Evolutionary conservation across 2,113 vertebrate genomes (phyloP).

Genomic region (Tachycineta bicolor): DNA sequence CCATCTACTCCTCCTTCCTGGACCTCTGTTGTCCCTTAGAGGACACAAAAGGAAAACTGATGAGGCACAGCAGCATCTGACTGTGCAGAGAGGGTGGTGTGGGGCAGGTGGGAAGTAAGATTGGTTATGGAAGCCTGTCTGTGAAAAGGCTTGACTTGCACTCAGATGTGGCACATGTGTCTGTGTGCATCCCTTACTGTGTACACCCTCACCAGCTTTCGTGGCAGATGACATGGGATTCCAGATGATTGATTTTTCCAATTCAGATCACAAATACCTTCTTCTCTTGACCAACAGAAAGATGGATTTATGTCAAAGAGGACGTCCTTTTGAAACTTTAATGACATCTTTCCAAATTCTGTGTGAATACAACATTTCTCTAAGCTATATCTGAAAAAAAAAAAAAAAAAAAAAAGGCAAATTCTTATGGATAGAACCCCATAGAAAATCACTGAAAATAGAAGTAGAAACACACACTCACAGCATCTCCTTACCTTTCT

Average conservation of each 20-base stretch:
- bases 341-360: neutral
- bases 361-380: neutral
- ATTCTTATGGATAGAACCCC: neutral
- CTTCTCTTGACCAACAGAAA: neutral
- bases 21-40: neutral
- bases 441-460: neutral
- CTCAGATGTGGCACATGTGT: neutral
- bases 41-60: neutral
- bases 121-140: neutral
- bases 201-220: neutral
- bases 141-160: neutral
- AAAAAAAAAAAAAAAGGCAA: neutral
- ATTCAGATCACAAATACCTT: neutral
- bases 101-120: neutral
- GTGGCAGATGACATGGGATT: neutral
- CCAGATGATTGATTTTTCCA: neutral
- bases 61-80: neutral
- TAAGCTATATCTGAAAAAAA: neutral
- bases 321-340: neutral
- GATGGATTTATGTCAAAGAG: neutral
- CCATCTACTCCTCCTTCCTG: neutral
- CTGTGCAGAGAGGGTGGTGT: neutral
- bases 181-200: rapidly evolving
- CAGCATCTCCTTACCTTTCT: neutral
- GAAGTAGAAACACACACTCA: neutral